These are phyloP conservation scores for Strongylocentrotus purpuratus DNA, from an alignment of 35 echinoderm and acorn worm species.

Conservation along the genomic window DNA sequence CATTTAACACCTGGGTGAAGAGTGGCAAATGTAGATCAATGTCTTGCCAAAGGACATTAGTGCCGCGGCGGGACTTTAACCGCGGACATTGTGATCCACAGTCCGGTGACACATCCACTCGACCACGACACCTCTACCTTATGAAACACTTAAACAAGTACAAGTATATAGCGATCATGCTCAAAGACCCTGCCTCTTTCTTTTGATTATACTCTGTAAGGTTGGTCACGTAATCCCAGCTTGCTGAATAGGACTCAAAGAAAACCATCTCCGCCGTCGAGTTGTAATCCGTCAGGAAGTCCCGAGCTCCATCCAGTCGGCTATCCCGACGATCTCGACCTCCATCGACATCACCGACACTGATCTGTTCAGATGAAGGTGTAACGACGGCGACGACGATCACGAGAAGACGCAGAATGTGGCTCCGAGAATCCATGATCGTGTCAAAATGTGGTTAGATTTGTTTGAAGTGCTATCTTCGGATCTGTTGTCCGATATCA, in stretches of 20 bases:
- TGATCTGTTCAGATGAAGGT: background rate
- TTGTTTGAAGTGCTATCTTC: background rate
- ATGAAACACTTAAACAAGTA: too few relatives aligned
- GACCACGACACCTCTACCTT: too few relatives aligned
- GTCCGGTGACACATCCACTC: too few relatives aligned
- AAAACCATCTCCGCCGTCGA: constrained; percentile 52
- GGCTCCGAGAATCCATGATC: background rate
- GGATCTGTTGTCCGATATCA: too few relatives aligned
- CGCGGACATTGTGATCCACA: too few relatives aligned
- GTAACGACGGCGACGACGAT: background rate
- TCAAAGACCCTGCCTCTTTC: constrained; percentile 31
- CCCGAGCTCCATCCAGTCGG: constrained; percentile 43
- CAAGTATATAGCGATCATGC: too few relatives aligned
- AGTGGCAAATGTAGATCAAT: too few relatives aligned
- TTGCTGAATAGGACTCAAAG: constrained; percentile 49
- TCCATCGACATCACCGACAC: background rate
- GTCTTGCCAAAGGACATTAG: too few relatives aligned
- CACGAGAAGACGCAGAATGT: background rate
- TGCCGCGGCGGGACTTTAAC: too few relatives aligned
- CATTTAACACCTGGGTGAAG: too few relatives aligned
- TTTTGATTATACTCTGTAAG: constrained; percentile 80
- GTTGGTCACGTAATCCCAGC: constrained; percentile 81
- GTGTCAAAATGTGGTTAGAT: background rate
- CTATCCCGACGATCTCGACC: constrained; percentile 1
- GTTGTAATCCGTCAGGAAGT: constrained; percentile 61